Conservation (phyloP, 2,113 vertebrate species). For the Cochlearius cochlearius region DNA sequence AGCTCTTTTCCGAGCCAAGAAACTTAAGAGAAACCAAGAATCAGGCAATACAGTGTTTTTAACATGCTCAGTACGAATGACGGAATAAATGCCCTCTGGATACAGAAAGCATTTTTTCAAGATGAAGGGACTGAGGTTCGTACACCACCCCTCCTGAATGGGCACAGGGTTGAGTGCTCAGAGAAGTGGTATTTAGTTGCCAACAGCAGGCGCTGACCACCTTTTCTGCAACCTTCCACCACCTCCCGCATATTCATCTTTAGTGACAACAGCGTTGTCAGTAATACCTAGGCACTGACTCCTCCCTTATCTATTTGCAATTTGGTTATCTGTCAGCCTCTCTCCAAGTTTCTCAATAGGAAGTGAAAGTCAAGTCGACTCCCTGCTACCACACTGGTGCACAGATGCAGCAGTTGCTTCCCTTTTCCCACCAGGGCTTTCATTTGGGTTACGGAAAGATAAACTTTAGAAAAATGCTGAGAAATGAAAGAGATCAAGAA, state of each 20-base stretch:
- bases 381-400: neutral
- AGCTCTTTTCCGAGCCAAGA: neutral
- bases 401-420: neutral
- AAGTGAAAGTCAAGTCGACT: slow-evolving; percentile 33
- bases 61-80: neutral
- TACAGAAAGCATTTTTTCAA: neutral
- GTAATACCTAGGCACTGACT: neutral
- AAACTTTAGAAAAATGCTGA: neutral
- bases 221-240: neutral
- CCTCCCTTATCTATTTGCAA: neutral
- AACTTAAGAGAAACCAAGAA: neutral
- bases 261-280: neutral
- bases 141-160: rapidly evolving
- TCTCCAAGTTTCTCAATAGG: neutral
- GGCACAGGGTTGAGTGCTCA: neutral
- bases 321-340: neutral
- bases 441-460: neutral
- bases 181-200: neutral
- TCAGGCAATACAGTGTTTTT: neutral
- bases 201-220: neutral
- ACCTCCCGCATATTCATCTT: neutral
- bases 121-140: neutral
- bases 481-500: neutral
- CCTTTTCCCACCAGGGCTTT: neutral
- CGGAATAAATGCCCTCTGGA: neutral